These are phyloP conservation scores for Taenioides sp. DNA, from an alignment of 2,797 vertebrate genomes.

Conservation along the genomic window DNA sequence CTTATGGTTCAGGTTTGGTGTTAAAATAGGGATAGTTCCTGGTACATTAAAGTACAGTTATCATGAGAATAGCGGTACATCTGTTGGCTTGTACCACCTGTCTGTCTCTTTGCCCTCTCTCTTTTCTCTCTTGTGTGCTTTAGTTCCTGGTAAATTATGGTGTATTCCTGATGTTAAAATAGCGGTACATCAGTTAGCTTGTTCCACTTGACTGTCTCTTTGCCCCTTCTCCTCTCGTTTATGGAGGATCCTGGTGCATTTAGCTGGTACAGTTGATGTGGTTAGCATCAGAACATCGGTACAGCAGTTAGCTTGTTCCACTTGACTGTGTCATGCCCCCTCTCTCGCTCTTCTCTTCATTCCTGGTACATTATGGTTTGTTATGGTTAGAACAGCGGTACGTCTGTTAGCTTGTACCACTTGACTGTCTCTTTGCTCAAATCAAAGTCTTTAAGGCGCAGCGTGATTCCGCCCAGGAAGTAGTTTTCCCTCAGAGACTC, in stretches of 20 bases:
- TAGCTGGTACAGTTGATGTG: no score
- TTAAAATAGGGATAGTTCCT: not conserved
- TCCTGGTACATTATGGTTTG: not conserved
- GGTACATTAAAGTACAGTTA: not conserved
- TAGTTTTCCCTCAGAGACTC: slow-evolving; percentile 97
- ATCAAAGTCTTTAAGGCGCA: slow-evolving; percentile 97
- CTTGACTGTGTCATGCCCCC: slow-evolving; percentile 77
- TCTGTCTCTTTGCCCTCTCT: no score
- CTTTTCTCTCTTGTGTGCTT: no score
- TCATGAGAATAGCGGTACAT: slow-evolving; percentile 76
- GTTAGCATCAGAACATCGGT: slow-evolving; percentile 44
- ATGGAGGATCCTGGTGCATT: no score
- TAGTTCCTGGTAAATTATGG: no score
- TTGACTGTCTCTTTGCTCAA: slow-evolving; percentile 94
- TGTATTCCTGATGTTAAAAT: no score
- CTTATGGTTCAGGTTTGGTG: no score
- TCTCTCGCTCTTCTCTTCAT: not conserved
- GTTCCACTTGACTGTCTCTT: no score
- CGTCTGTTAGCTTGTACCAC: slow-evolving; percentile 93
- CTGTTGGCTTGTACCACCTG: no score
- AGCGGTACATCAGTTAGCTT: no score
- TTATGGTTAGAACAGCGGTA: slow-evolving; percentile 81
- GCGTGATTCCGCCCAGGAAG: slow-evolving; percentile 92
- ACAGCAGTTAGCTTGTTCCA: slow-evolving; percentile 94
- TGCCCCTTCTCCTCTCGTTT: no score